These are phyloP conservation scores for Drosophila austrosaltans DNA, from an alignment of 2,888 invertebrate species.

Conservation along the genomic window DNA sequence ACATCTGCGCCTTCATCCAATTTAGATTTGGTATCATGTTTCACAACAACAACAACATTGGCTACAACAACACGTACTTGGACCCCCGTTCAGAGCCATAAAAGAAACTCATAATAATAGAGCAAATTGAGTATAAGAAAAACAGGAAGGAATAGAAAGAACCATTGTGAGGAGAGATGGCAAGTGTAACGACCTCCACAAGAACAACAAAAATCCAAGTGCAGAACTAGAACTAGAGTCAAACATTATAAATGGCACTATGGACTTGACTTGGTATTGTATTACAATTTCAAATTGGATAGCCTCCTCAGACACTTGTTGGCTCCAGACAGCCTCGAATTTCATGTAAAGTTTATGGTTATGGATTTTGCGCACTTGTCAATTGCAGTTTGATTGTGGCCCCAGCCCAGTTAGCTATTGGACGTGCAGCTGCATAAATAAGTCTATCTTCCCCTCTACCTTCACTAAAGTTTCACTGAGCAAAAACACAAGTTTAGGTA, in stretches of 20 bases:
- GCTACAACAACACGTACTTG: constrained; percentile 60
- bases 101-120: constrained; percentile 69
- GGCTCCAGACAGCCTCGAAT: constrained; percentile 53
- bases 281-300: constrained; percentile 45
- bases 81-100: constrained; percentile 62
- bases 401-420: constrained; percentile 51
- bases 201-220: constrained; percentile 22
- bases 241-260: constrained; percentile 1
- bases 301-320: constrained; percentile 59
- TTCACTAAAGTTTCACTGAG: constrained; percentile 19
- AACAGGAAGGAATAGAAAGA: constrained; percentile 50
- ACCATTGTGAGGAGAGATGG: constrained; percentile 16
- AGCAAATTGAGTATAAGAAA: constrained; percentile 55
- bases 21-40: constrained; percentile 66
- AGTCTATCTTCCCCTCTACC: background rate
- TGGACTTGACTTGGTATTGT: constrained; percentile 37
- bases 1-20: constrained; percentile 70
- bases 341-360: constrained; percentile 64
- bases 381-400: constrained; percentile 63
- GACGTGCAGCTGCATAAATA: constrained; percentile 80
- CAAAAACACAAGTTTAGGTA: constrained; percentile 29
- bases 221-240: constrained; percentile 30
- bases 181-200: constrained; percentile 74
- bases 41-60: constrained; percentile 38
- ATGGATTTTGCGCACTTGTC: constrained; percentile 73